phyloP scores from a whole-genome alignment of 2,797 vertebrate species.

The Danionella dracula region DNA sequence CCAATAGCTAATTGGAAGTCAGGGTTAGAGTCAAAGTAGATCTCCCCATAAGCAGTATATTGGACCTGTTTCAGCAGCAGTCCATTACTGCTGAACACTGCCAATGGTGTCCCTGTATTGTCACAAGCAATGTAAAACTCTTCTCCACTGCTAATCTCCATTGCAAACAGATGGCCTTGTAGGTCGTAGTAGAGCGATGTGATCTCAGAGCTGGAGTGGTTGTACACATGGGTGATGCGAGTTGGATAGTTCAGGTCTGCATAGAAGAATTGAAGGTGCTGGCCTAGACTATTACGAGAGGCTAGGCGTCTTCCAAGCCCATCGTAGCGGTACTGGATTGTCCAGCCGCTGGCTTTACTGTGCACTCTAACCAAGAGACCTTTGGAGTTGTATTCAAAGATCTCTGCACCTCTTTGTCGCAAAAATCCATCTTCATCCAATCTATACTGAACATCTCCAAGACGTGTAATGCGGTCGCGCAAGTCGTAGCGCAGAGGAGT shows the following conservation, averaged over 20 bases:
- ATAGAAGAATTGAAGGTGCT: slow-evolving; percentile 97
- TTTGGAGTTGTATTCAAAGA: slow-evolving; percentile 98
- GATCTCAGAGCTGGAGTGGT: slow-evolving; percentile 98
- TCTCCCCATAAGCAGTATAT: slow-evolving; percentile 95
- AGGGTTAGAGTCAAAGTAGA: slow-evolving; percentile 96
- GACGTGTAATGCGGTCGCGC: slow-evolving; percentile 90
- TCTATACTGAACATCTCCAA: slow-evolving; percentile 91
- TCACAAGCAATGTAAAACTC: slow-evolving; percentile 98
- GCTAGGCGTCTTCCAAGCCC: slow-evolving; percentile 91
- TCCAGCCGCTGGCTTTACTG: slow-evolving; percentile 95
- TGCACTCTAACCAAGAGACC: slow-evolving; percentile 90
- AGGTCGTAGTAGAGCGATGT: slow-evolving; percentile 96
- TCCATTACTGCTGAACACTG: slow-evolving; percentile 96
- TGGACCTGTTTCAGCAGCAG: slow-evolving; percentile 92
- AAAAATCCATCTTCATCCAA: slow-evolving; percentile 95
- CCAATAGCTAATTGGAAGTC: slow-evolving; percentile 96
- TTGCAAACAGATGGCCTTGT: slow-evolving; percentile 95
- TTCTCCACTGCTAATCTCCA: slow-evolving; percentile 98
- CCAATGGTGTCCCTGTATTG: slow-evolving; percentile 94
- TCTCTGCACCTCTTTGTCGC: slow-evolving; percentile 89
- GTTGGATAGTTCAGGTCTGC: slow-evolving; percentile 94
- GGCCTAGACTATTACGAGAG: slow-evolving; percentile 87
- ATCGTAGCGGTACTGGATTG: slow-evolving; percentile 93
- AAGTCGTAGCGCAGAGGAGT: slow-evolving; percentile 92
- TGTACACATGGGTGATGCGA: slow-evolving; percentile 95